Evolutionary conservation across 92 coral and sea anemone species (phyloP).

Genomic region (Heliopora coerulea): DNA sequence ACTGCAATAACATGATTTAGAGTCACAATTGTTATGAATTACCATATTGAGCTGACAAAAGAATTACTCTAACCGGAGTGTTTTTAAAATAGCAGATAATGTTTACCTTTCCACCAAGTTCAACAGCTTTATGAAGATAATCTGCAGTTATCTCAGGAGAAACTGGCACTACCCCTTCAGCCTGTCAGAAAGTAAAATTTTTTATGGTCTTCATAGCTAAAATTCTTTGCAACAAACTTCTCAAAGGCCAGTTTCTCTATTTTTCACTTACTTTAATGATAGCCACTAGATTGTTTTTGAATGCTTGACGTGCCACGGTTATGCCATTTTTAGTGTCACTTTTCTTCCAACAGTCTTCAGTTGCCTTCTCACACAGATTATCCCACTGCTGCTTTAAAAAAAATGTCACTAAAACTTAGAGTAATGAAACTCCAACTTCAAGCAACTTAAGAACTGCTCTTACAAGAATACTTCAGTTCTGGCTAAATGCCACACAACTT

Average conservation of each 20-base stretch:
- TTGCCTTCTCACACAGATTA: constrained; percentile 56
- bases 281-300: constrained; percentile 59
- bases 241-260: neutral
- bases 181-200: constrained; percentile 37
- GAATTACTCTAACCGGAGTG: too few species aligned
- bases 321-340: constrained; percentile 82
- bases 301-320: constrained; percentile 76
- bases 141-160: constrained; percentile 73
- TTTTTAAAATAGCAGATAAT: neutral
- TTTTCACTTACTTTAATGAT: constrained; percentile 58
- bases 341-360: constrained; percentile 72
- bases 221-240: neutral
- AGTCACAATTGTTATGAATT: too few species aligned
- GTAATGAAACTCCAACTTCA: too few species aligned
- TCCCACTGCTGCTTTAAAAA: constrained; percentile 67
- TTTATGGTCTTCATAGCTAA: too few species aligned
- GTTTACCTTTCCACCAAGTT: constrained; percentile 91
- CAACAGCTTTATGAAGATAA: constrained; percentile 74
- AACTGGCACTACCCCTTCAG: constrained; percentile 79
- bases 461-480: too few species aligned
- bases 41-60: too few species aligned
- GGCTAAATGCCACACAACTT: too few species aligned
- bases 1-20: too few species aligned
- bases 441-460: too few species aligned
- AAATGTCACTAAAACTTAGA: too few species aligned